These are phyloP conservation scores for Pica pica DNA, from an alignment of 2,113 vertebrate genomes.

Conservation along the genomic window DNA sequence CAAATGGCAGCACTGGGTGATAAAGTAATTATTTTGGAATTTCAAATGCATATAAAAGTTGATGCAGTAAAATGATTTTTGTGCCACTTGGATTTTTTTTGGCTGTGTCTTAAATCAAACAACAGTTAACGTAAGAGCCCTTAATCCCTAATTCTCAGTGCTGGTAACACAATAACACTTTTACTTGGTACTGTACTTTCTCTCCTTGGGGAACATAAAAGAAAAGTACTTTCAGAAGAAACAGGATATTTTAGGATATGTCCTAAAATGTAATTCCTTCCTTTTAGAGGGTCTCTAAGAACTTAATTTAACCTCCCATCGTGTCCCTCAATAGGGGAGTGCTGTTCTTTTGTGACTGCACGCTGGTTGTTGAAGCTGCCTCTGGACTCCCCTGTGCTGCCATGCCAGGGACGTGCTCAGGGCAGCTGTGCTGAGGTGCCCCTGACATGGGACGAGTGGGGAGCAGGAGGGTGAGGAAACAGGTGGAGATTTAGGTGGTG, in stretches of 20 bases:
- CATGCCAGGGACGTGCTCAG: rapidly evolving
- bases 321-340: not conserved
- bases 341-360: not conserved
- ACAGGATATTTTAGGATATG: constrained; percentile 19
- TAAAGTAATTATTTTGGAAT: constrained; percentile 53
- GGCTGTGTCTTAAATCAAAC: constrained; percentile 6
- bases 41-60: constrained; percentile 43
- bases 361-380: not conserved
- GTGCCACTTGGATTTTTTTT: not conserved
- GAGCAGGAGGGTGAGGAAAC: not conserved
- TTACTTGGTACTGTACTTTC: not conserved
- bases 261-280: constrained; percentile 16
- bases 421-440: not conserved
- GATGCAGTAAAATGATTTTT: constrained; percentile 30
- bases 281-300: not conserved
- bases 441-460: rapidly evolving
- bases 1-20: constrained; percentile 17
- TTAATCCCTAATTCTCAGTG: constrained; percentile 18
- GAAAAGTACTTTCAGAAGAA: not conserved
- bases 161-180: constrained; percentile 21
- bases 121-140: not conserved
- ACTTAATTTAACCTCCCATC: not conserved
- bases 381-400: not conserved
- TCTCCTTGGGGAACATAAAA: not conserved
- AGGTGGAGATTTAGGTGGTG: not conserved